Evolutionary conservation across 2,113 vertebrate species (phyloP).

Genomic region (Leuciscus idus): DNA sequence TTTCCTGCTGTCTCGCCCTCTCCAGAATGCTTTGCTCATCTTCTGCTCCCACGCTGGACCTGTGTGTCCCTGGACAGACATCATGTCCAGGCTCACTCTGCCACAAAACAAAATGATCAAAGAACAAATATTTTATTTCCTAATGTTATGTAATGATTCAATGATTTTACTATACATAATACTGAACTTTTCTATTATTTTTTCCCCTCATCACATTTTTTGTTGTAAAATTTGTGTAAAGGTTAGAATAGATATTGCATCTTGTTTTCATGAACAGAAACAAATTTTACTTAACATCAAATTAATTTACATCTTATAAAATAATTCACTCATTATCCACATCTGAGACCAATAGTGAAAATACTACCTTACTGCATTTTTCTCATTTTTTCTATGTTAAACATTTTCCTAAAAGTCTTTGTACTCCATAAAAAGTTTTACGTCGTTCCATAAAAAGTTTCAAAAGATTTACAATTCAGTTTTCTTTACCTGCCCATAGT

Average conservation of each 20-base stretch:
- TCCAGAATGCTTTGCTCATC: slow-evolving; percentile 90
- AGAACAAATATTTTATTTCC: not conserved
- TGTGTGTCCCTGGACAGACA: slow-evolving; percentile 95
- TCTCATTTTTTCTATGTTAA: not conserved
- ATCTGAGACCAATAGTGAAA: not conserved
- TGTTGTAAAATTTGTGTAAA: too few relatives aligned
- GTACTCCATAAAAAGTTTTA: too few relatives aligned
- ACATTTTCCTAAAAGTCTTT: not conserved
- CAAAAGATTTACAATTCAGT: not conserved
- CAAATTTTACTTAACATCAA: not conserved
- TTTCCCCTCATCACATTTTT: too few relatives aligned
- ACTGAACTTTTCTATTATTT: not conserved
- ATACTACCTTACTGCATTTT: not conserved
- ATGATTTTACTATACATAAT: not conserved
- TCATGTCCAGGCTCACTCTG: slow-evolving; percentile 97
- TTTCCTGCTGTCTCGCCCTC: slow-evolving; percentile 93
- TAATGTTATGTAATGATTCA: not conserved
- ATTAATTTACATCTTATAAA: not conserved
- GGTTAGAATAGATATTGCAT: not conserved
- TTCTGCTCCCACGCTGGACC: slow-evolving; percentile 89
- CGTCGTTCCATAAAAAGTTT: too few relatives aligned
- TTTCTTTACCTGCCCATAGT: slow-evolving; percentile 91
- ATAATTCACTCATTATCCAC: not conserved
- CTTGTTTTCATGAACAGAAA: not conserved
- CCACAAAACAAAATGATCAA: slow-evolving; percentile 9